Conservation (phyloP, 2,797 vertebrate species). For the Denticeps clupeoides region DNA sequence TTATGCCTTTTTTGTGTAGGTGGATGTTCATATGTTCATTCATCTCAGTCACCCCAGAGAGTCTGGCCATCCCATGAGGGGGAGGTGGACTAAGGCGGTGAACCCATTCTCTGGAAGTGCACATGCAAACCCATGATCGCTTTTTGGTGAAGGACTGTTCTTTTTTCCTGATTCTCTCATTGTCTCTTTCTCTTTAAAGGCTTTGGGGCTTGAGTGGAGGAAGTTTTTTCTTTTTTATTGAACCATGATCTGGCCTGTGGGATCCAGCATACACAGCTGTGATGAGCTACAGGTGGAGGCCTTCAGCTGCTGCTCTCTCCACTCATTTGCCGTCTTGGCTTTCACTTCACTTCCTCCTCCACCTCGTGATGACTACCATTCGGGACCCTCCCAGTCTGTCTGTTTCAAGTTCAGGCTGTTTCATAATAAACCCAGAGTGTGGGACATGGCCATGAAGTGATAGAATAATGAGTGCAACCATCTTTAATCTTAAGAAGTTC, state of each 20-base stretch:
- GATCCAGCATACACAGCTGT: slow-evolving; percentile 24
- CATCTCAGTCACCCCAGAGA: slow-evolving; percentile 9
- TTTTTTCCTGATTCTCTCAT: no score
- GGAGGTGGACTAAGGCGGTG: slow-evolving; percentile 11
- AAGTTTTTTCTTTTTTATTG: slow-evolving; percentile 15
- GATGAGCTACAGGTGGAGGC: slow-evolving; percentile 32
- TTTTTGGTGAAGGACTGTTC: slow-evolving; percentile 8
- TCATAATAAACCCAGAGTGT: slow-evolving; percentile 12
- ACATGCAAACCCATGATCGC: slow-evolving; percentile 9
- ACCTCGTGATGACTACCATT: no score
- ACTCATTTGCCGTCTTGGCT: no score
- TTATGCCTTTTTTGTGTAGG: slow-evolving; percentile 21
- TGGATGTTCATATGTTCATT: slow-evolving; percentile 27
- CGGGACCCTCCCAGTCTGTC: slow-evolving; percentile 6
- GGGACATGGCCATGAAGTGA: no score
- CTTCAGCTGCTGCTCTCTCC: slow-evolving; percentile 17
- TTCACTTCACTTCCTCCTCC: no score
- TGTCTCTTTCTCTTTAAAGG: slow-evolving; percentile 6
- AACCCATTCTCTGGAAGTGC: slow-evolving; percentile 20
- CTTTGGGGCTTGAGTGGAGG: slow-evolving; percentile 15
- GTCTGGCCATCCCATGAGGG: slow-evolving; percentile 14
- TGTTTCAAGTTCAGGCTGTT: slow-evolving; percentile 9
- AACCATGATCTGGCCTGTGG: slow-evolving; percentile 21
- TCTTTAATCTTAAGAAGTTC: no score
- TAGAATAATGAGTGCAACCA: no score